Evolutionary conservation across 2,888 invertebrate genomes (phyloP), one percentile per base, ranked within the genome.

Genomic region (Rotaria sp.): DNA sequence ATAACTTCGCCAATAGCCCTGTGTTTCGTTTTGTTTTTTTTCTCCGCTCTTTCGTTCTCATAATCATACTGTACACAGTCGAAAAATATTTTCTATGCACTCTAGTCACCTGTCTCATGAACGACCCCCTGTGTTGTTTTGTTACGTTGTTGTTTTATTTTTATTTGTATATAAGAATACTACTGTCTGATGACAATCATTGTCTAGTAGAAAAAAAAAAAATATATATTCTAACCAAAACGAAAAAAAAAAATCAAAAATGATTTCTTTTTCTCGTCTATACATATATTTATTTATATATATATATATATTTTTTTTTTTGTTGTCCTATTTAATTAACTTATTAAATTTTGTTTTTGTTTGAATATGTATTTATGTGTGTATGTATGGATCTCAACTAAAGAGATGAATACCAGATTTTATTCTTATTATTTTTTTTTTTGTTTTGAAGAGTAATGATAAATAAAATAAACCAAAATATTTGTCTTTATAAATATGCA

Each of bases 131-230:
- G 67, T 67, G 67, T 67, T 35, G 67, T 67, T 67, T 67, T 35
- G 67, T 67, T 67, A 67, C 67, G 67, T 67, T 67, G 18, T 67
- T 67, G 67, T 67, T 67, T 67, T 35, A 67, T 55, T 67, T 30
- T 35, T 67, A 67, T 67, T 67, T 67, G 67, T 35, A 67, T 7
- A 67, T 67, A 67, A 67, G 0, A 67, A 67, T 35, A 67, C 13
- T 67, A 21, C 18, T 21, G 30, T 67, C 67, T 2, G 26, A 30
- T 35, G 67, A 67, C 67, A 67, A 67, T 67, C 67, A 35, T 30
- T 67, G 67, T 67, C 21, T 35, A 35, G 35, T 67, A 67, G 67
- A 67, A 18, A 1, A 67, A 15, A 21, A 13, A 15, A 21, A 35
- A n/a, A n/a, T n/a, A n/a, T 21, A 67, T 67, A 35, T 21, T 67